Evolutionary conservation across 53 echinoderm and acorn worm species (phyloP), one percentile per base, ranked within the genome.

Genomic region (Apostichopus leukothele): DNA sequence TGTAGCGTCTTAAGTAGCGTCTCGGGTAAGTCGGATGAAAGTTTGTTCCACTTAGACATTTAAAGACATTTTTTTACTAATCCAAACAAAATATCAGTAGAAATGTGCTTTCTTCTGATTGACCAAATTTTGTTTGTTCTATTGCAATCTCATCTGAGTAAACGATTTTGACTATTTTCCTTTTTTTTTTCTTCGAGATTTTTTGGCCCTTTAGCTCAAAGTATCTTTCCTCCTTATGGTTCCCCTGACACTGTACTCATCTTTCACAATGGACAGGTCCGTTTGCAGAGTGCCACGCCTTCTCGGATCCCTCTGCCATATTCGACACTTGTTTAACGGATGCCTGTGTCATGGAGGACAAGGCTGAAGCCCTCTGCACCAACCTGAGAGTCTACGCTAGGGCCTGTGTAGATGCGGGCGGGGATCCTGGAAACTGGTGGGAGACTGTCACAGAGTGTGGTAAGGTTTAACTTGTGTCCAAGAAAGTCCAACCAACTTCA

Each of bases 321-420:
- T 86, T 93, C 55, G 90, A 78, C 0, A 68, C 92, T 25, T 95
- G 95, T 83, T 20, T 81, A 67, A 93, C 90, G 75, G 95, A 95
- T 86, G 66, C 93, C 53, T 95, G 95, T 90, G 95, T 74, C 54
- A 90, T 86, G 12, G 27, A 81, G 14, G 90, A 90, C 53, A 90
- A 88, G 19, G 88, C 83, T 76, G 86, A 67, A 7, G 73, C 81
- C 50, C 25, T 93, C 8, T 93, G 93, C 85, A 86, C 75, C 73
- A 91, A 86, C 75, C 67, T 93, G 11, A 80, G 85, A 23, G 73
- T 67, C 50, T 93, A 91, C 86, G 91, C 91, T 22, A 77, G 74
- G 79, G 60, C 55, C n/a, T 93, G 93, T 76, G 39, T 7, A 57
- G 57, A 89, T 18, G 89, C 83, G 10, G 90, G 90, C 0, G 91